Base-by-base conservation (phyloP, 2,113 vertebrate genomes). In the Amphiprion ocellaris region DNA sequence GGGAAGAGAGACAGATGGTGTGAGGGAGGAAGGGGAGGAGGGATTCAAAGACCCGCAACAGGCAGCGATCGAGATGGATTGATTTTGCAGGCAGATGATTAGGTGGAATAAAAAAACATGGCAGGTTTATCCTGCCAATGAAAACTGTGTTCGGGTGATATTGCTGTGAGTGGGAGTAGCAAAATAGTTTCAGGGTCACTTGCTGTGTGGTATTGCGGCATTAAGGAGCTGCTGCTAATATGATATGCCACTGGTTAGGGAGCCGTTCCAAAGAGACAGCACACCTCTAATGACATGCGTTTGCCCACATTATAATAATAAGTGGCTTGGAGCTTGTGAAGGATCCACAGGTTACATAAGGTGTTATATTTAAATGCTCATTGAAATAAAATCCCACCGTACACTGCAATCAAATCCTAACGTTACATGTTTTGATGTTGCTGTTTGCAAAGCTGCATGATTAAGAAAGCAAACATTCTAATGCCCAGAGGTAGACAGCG, bases 41-140 rank as follows among this genome's bases (percentile, higher is more conserved):
- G 79, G 69, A 87, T 83, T 86, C 72, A 83, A 85, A 90, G 79
- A 87, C 72, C 78, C 52, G 61, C 91, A 92, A 92, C 89, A 90
- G 84, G 86, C 86, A 65, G 87, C 68, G 88, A 90, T 92, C 37
- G 76, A 87, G 91, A 88, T 88, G 81, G 90, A 93, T 90, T 81
- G 90, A 92, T 90, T 89, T 74, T 30, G 21, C 78, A 82, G 74
- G 76, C 76, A 79, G 81, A 87, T 88, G 85, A 92, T 88, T 83
- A 70, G 83, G 84, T 86, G 56, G 70, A 69, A 82, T 82, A 63
- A 74, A 79, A 86, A 68, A 77, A 71, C 69, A 86, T 79, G 71
- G 77, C 71, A 77, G 87, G 73, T 82, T 89, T 77, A 68, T 83
- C 64, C 71, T 72, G 79, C 86, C 84, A 84, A 79, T 86, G 79